Conservation (phyloP, 2,888 invertebrate genomes). For the Hydrotaea cyrtoneurina region DNA sequence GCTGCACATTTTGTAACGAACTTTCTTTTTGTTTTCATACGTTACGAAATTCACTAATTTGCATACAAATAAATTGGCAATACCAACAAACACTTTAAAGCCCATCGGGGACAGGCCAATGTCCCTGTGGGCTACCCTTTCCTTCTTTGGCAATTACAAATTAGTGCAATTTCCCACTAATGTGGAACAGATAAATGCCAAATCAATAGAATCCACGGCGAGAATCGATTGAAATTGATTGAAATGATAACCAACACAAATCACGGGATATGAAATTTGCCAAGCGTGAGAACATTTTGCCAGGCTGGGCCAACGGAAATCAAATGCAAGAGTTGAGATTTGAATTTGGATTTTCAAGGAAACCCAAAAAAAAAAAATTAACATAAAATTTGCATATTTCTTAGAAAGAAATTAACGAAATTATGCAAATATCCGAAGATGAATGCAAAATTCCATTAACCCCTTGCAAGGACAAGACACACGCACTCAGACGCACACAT, state of each 20-base stretch:
- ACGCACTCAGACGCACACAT: neutral
- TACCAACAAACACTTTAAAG: constrained; percentile 26
- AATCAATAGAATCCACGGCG: constrained; percentile 59
- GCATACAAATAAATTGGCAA: constrained; percentile 9
- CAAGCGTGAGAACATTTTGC: neutral
- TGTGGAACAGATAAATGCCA: constrained; percentile 14
- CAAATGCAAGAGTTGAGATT: neutral
- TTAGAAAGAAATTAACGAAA: neutral
- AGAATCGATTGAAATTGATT: constrained; percentile 66
- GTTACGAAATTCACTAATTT: neutral
- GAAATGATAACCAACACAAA: constrained; percentile 16
- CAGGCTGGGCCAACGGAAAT: too few species aligned
- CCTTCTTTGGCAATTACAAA: neutral
- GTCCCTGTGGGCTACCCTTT: too few species aligned
- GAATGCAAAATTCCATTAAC: neutral
- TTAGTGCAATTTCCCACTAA: constrained; percentile 35
- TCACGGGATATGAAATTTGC: neutral
- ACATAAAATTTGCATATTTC: constrained; percentile 57
- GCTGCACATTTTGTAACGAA: too few species aligned
- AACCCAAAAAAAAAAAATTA: constrained; percentile 6
- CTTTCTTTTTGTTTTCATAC: neutral
- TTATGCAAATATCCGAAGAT: neutral
- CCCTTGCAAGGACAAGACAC: neutral
- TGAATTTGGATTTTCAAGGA: too few species aligned
- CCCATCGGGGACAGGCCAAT: neutral